Evolutionary conservation across 2,113 vertebrate genomes (phyloP), one percentile per base, ranked within the genome.

Genomic region (Tichodroma muraria): DNA sequence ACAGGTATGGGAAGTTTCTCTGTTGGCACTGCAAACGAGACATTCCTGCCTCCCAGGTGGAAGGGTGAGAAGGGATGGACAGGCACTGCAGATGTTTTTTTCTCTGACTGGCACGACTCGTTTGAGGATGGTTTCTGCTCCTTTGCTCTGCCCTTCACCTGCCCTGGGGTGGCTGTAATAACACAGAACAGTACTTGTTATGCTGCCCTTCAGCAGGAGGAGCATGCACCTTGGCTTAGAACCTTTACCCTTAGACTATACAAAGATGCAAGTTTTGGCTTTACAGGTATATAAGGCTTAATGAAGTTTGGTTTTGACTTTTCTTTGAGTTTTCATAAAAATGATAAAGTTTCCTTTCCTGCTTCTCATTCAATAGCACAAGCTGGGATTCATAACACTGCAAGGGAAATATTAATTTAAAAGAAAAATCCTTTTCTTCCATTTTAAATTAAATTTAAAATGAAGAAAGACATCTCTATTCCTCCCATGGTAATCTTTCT

Each of bases 381-480:
- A 85, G 47, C 45, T 88, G 28, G 13, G 12, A 56, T 95, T 94
- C 63, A 64, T 94, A 95, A 82, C 25, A n/a, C 30, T 77, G 89
- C 35, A 68, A 93, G 33, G 50, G 49, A 94, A 95, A 93, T 93
- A 94, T 63, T 95, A 94, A 95, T 95, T 95, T 88, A 70, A 82
- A 93, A 94, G 81, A 94, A 93, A 95, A 93, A 92, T 92, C 90
- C 86, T 94, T 94, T 95, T 65, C 59, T 18, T 95, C 40, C 52
- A 85, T 80, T 95, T 97, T 23, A 95, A 93, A 95, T 96, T 95
- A 93, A 94, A 95, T 94, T 85, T 94, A 79, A 95, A 94, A 94
- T 90, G 75, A 95, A 94, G 87, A 73, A 91, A 94, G 91, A 82
- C 75, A 54, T 80, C 50, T 89, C 91, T 81, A 4, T 73, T 95